Conservation (phyloP, 2,888 invertebrate species). For the Orchestes rusci region DNA sequence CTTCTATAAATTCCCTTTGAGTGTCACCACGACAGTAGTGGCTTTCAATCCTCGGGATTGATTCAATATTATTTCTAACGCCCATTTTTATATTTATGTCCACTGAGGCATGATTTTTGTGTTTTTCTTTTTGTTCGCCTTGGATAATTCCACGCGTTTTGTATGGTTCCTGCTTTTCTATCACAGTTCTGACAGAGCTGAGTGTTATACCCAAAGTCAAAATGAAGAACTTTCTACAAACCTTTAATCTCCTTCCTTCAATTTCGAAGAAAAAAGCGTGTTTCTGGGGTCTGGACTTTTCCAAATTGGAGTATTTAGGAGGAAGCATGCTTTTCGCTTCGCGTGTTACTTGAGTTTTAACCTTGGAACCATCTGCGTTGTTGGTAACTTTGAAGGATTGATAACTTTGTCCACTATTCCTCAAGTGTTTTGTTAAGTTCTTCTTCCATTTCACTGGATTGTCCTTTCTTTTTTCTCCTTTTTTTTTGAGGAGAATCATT, state of each 20-base stretch:
- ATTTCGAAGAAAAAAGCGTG: conserved; percentile 15
- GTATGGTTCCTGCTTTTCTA: conserved; percentile 13
- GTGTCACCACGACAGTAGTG: conserved; percentile 20
- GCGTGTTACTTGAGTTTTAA: conserved; percentile 6
- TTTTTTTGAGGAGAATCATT: background rate
- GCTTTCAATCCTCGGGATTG: conserved; percentile 17
- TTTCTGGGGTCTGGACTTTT: conserved; percentile 6
- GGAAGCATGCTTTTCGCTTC: conserved; percentile 7
- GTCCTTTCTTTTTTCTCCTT: conserved; percentile 1
- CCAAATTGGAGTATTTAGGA: too few relatives aligned
- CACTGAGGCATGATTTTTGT: conserved; percentile 9
- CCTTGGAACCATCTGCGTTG: conserved; percentile 7
- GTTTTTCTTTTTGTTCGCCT: conserved; percentile 15
- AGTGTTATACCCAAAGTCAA: conserved; percentile 16
- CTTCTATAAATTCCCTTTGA: conserved; percentile 30
- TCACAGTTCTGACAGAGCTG: conserved; percentile 7
- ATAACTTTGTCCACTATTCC: conserved; percentile 14
- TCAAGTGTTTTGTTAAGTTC: conserved; percentile 5
- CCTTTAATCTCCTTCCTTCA: conserved; percentile 7
- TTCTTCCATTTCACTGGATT: background rate
- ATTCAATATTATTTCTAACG: conserved; percentile 12
- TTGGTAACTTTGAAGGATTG: conserved; percentile 8
- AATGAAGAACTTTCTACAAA: conserved; percentile 17
- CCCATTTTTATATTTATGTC: conserved; percentile 10
- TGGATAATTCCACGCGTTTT: conserved; percentile 16